phyloP scores from a whole-genome alignment of 2,888 invertebrate genomes.

The Augochlorella aurata region DNA sequence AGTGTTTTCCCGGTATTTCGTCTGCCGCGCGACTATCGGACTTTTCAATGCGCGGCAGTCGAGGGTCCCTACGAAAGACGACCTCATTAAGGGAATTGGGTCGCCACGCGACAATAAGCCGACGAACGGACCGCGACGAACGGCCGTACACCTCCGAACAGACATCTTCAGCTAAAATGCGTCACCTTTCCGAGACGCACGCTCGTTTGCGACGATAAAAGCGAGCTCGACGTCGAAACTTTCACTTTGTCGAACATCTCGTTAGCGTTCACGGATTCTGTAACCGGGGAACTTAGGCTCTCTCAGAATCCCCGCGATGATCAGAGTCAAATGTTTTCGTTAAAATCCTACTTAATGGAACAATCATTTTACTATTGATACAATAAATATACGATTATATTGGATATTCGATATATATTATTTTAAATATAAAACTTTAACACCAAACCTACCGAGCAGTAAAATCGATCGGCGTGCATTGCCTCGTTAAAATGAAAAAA shows the following conservation, averaged over 20 bases:
- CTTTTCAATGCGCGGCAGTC: conserved; percentile 52
- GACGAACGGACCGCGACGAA: conserved; percentile 66
- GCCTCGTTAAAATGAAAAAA: no score
- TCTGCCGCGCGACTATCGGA: conserved; percentile 28
- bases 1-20: conserved; percentile 30
- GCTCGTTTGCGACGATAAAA: conserved; percentile 31
- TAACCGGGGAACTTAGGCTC: no score
- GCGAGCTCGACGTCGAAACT: neutral
- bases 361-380: no score
- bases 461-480: no score
- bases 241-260: neutral
- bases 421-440: no score
- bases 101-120: conserved; percentile 72
- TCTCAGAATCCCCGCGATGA: no score
- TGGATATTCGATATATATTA: no score
- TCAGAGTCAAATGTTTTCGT: no score
- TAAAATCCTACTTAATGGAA: no score
- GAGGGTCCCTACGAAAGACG: conserved; percentile 58
- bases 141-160: conserved; percentile 54
- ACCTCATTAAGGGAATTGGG: conserved; percentile 74
- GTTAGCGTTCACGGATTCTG: neutral
- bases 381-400: no score
- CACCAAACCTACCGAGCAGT: no score
- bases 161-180: conserved; percentile 44
- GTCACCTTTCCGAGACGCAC: conserved; percentile 29